Evolutionary conservation across 2,797 vertebrate species (phyloP).

Genomic region (Sebastes diaconus): DNA sequence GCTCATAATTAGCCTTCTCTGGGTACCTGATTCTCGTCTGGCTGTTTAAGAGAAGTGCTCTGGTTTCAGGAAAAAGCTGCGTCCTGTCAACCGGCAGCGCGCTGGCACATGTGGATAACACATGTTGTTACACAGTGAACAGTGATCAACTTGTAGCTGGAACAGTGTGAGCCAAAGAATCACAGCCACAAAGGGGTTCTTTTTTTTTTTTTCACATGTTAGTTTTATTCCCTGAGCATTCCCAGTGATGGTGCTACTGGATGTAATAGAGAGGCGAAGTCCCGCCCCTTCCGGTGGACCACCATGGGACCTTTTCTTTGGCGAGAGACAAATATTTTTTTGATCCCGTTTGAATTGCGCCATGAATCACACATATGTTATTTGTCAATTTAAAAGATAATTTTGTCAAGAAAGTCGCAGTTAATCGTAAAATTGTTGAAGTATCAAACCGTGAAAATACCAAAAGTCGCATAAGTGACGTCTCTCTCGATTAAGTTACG

Average conservation of each 20-base stretch:
- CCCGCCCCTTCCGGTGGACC: too few relatives aligned
- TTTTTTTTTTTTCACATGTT: background rate
- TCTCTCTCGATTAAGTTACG: too few relatives aligned
- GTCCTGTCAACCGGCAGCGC: constrained; percentile 43
- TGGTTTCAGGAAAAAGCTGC: constrained; percentile 45
- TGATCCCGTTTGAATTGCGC: too few relatives aligned
- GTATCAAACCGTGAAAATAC: too few relatives aligned
- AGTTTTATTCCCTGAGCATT: background rate
- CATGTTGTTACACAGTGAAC: constrained; percentile 31
- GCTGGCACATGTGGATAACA: constrained; percentile 57
- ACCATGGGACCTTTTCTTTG: too few relatives aligned
- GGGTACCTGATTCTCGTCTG: constrained; percentile 57
- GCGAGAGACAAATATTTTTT: too few relatives aligned
- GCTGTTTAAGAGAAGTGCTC: constrained; percentile 43
- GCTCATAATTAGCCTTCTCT: constrained; percentile 77
- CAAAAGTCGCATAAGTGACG: too few relatives aligned
- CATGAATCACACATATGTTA: too few relatives aligned
- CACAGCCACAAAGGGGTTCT: background rate
- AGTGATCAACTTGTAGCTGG: constrained; percentile 10
- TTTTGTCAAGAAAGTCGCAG: too few relatives aligned
- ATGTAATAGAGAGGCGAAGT: background rate
- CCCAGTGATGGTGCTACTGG: background rate
- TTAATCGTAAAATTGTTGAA: too few relatives aligned
- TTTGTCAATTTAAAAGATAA: too few relatives aligned
- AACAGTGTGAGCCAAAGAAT: background rate